Evolutionary conservation across 2,888 invertebrate species (phyloP), one percentile per base, ranked within the genome.

Genomic region (Ptilodon capucinus): DNA sequence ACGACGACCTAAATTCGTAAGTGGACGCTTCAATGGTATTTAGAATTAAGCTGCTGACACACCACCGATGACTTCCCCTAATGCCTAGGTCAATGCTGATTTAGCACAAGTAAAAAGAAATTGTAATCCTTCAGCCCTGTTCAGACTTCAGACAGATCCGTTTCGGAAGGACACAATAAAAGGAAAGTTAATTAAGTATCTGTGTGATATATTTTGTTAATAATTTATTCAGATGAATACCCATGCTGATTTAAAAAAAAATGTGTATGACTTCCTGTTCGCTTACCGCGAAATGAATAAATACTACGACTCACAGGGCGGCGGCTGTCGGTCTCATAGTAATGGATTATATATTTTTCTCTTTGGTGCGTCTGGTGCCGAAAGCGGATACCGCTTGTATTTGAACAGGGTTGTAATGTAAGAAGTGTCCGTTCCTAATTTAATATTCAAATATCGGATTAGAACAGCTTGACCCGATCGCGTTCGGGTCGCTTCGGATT

Each of bases 391-490:
- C 28, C 28, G 28, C 28, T n/a, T n/a, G 3, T n/a, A 4, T 28
- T n/a, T 28, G 28, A 28, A 11, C 28, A 28, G n/a, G 28, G n/a
- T n/a, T 28, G 28, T 46, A 47, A 19, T 28, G 28, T 46, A 47
- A 19, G 34, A 51, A 62, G 44, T 50, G 46, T 42, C 54, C 44
- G 45, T 48, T 61, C 42, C 43, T 61, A 63, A 67, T 68, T 64
- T 56, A 60, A 64, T 60, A 64, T 64, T 64, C 57, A 62, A 58
- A 55, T 19, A 39, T 47, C 36, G 40, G 32, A 60, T 66, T 66
- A 66, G 57, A 65, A 58, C 65, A 63, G 63, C 57, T 68, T 74
- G 74, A 75, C 74, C 75, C 60, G 65, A 57, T 35, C 51, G 51
- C 46, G 58, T 51, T 61, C 53, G 66, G 71, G 71, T 69, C 67